Conservation (phyloP, 2,797 vertebrate species). For the Falco novaeseelandiae region DNA sequence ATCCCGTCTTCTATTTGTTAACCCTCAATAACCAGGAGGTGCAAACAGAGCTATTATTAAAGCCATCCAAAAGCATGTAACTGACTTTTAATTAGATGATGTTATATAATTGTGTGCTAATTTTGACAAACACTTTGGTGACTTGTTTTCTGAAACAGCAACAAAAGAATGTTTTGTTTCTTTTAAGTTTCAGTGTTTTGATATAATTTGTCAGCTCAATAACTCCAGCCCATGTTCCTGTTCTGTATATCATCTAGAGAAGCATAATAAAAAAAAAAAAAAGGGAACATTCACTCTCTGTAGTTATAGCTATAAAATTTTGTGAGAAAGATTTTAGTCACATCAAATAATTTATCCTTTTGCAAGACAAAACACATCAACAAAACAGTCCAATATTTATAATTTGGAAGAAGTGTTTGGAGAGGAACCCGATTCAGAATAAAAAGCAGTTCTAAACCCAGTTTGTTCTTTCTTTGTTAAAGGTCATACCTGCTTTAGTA, state of each 20-base stretch:
- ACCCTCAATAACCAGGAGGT: neutral
- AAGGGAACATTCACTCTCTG: neutral
- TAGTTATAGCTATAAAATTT: neutral
- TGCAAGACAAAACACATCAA: neutral
- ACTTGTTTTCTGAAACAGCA: neutral
- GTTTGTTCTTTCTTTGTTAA: neutral
- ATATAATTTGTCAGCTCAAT: neutral
- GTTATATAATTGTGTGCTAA: neutral
- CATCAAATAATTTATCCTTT: neutral
- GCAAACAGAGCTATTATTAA: neutral
- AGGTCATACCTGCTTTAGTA: neutral
- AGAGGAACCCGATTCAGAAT: neutral
- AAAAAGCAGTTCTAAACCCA: neutral
- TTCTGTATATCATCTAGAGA: neutral
- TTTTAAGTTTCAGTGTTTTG: neutral
- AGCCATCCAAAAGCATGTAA: neutral
- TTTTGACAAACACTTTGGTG: neutral
- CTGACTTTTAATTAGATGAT: neutral
- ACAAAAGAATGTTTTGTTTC: neutral
- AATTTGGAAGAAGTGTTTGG: neutral
- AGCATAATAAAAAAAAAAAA: neutral
- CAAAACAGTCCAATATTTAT: neutral
- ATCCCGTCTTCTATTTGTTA: neutral
- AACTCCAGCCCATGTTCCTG: neutral
- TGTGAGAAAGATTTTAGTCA: neutral